phyloP scores from a whole-genome alignment of 2,888 invertebrate genomes.

The Agriotes lineatus region DNA sequence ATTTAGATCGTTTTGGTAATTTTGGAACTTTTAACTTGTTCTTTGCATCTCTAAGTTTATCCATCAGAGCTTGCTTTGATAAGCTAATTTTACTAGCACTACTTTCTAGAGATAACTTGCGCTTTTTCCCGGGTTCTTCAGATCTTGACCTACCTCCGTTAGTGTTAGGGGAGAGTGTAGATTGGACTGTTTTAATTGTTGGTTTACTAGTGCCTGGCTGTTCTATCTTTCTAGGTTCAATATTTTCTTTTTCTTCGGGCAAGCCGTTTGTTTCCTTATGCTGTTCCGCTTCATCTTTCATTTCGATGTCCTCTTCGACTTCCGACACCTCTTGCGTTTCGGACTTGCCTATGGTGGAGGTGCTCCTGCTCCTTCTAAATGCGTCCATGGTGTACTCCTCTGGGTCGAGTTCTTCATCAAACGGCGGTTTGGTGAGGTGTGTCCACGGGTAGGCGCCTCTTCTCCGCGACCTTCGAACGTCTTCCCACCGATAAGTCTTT shows the following conservation, averaged over 20 bases:
- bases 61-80: slow-evolving; percentile 53
- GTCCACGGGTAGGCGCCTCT: slow-evolving; percentile 87
- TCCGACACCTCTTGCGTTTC: slow-evolving; percentile 27
- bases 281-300: neutral
- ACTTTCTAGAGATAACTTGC: slow-evolving; percentile 58
- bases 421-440: slow-evolving; percentile 76
- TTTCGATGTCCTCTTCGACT: slow-evolving; percentile 7
- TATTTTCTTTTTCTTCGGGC: slow-evolving; percentile 24
- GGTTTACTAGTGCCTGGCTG: slow-evolving; percentile 1
- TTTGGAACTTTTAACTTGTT: slow-evolving; percentile 26
- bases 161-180: slow-evolving; percentile 23
- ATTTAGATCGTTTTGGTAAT: slow-evolving; percentile 29
- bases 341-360: slow-evolving; percentile 51
- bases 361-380: slow-evolving; percentile 51
- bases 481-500: slow-evolving; percentile 87
- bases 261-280: slow-evolving; percentile 43
- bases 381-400: slow-evolving; percentile 60
- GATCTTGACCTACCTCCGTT: slow-evolving; percentile 52
- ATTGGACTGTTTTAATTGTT: neutral
- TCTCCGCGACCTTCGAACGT: slow-evolving; percentile 76
- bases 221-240: neutral
- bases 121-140: slow-evolving; percentile 58
- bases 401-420: slow-evolving; percentile 64
- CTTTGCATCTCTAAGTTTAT: slow-evolving; percentile 44
- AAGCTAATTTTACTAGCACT: slow-evolving; percentile 50